These are phyloP conservation scores for Ramphastos sulfuratus DNA, from an alignment of 2,113 vertebrate species.

Conservation along the genomic window DNA sequence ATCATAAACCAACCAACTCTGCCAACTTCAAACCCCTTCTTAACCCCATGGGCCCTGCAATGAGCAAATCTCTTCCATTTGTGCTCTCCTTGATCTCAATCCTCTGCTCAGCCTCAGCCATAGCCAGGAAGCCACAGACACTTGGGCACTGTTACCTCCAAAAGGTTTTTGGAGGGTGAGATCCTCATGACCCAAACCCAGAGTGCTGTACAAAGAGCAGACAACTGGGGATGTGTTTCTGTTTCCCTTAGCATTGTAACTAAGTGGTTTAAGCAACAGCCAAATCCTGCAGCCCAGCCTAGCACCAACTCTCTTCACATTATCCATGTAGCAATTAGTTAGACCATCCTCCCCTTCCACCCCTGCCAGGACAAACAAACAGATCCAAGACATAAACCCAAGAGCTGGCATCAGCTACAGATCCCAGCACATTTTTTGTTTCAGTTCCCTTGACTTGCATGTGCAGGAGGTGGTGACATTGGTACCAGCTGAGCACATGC, in stretches of 20 bases:
- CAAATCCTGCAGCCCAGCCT: background rate
- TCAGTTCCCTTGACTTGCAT: background rate
- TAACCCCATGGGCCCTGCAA: background rate
- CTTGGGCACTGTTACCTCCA: background rate
- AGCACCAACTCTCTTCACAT: background rate
- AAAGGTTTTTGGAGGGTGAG: background rate
- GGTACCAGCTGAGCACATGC: background rate
- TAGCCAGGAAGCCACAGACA: background rate
- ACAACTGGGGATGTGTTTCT: background rate
- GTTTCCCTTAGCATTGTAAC: background rate
- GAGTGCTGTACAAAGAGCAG: background rate
- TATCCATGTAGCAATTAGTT: rapidly evolving
- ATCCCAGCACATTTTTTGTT: background rate
- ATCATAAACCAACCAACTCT: background rate
- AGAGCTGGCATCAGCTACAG: background rate
- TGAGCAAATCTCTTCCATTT: background rate
- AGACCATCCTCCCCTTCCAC: background rate
- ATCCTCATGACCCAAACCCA: background rate
- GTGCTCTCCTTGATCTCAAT: background rate
- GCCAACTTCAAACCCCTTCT: background rate
- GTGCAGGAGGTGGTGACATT: background rate
- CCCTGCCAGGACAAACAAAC: background rate
- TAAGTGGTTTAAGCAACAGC: background rate
- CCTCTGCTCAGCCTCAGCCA: background rate
- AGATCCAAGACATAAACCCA: background rate